These are phyloP conservation scores for Cyclina sinensis DNA, from an alignment of 1,140 invertebrate species.

Conservation along the genomic window DNA sequence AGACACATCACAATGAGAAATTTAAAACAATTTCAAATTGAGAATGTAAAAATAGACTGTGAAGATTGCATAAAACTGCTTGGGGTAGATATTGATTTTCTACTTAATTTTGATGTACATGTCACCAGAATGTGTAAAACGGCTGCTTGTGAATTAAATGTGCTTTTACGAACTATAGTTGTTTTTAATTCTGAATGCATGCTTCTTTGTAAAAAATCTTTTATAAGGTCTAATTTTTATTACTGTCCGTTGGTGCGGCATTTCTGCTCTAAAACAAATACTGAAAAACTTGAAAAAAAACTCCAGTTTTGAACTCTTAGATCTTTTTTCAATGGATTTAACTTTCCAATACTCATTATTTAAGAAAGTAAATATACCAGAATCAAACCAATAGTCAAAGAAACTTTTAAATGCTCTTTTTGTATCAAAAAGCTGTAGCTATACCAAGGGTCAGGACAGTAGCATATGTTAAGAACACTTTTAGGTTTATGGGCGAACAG, in stretches of 20 bases:
- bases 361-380: no score
- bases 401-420: no score
- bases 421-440: no score
- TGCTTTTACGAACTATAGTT: not conserved
- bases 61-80: conserved; percentile 20
- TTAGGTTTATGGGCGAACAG: no score
- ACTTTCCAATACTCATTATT: no score
- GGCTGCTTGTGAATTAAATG: conserved; percentile 26
- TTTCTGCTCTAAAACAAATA: conserved; percentile 18
- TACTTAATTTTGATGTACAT: conserved; percentile 51
- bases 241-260: conserved; percentile 11
- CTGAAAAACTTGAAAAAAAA: not conserved
- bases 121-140: conserved; percentile 7
- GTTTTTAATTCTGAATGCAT: not conserved
- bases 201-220: not conserved
- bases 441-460: no score
- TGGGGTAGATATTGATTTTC: conserved; percentile 47
- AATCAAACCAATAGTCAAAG: no score
- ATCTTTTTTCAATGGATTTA: no score
- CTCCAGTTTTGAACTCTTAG: no score
- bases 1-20: conserved; percentile 4
- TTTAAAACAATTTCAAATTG: not conserved
- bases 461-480: no score
- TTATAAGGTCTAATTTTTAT: conserved; percentile 6
- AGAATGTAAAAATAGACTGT: not conserved